Percentiles rank a stretch among this genome's conserved stretches.
These are phyloP conservation scores for Steinernema scapterisci DNA, from an alignment of 2,888 invertebrate species.

Conservation along the genomic window DNA sequence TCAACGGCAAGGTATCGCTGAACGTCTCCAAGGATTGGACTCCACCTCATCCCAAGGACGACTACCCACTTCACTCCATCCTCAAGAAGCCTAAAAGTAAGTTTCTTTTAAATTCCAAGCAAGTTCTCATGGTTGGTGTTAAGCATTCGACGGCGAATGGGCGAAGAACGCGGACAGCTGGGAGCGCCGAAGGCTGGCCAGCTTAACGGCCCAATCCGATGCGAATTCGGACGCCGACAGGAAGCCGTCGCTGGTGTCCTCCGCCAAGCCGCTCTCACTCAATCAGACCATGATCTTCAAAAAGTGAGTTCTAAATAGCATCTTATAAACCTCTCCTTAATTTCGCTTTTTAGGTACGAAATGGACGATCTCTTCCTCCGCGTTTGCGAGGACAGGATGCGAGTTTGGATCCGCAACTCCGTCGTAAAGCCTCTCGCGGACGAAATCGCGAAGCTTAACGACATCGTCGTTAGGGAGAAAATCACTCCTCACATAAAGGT, in stretches of 20 bases:
- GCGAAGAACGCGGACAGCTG: slow-evolving; percentile 5
- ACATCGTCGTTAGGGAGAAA: background rate
- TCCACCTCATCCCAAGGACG: background rate
- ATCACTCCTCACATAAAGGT: slow-evolving; percentile 18
- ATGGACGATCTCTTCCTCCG: slow-evolving; percentile 1
- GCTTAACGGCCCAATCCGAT: background rate
- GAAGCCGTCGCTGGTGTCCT: background rate
- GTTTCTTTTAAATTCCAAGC: background rate
- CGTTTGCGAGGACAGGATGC: slow-evolving; percentile 15
- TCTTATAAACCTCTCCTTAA: background rate
- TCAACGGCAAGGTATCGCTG: background rate
- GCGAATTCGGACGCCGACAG: background rate
- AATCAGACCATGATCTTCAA: background rate
- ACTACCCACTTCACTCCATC: background rate
- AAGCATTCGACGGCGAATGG: background rate
- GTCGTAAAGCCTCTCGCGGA: slow-evolving; percentile 2
- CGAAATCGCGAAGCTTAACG: background rate
- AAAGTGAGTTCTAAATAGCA: background rate
- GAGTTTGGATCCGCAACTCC: slow-evolving; percentile 13
- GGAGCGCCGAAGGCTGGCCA: background rate
- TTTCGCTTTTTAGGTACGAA: background rate
- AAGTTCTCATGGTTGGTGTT: background rate
- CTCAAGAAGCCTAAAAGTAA: slow-evolving; percentile 3
- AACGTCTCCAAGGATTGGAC: background rate
- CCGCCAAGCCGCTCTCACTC: background rate